phyloP scores from a whole-genome alignment of 2,113 vertebrate species.

The Psittacula cyanocephala region DNA sequence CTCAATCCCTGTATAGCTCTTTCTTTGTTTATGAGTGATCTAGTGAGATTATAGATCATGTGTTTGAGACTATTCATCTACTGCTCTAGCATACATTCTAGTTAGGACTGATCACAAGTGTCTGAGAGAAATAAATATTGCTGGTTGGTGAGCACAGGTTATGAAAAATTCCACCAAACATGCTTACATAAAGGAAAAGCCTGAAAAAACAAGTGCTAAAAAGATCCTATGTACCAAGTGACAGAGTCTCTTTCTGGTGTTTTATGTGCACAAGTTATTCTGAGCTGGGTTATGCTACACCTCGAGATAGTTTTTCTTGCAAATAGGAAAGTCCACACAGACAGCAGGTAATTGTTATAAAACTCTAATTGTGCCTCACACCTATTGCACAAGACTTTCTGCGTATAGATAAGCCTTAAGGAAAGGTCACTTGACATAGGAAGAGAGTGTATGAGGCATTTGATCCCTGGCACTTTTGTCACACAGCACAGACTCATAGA shows the following conservation, averaged over 20 bases:
- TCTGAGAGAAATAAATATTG: background rate
- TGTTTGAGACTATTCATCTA: background rate
- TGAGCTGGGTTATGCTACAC: background rate
- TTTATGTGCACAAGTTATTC: background rate
- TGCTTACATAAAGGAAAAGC: background rate
- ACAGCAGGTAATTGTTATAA: background rate
- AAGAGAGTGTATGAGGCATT: background rate
- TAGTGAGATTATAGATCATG: background rate
- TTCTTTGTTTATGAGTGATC: background rate
- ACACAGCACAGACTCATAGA: background rate
- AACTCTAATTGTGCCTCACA: constrained; percentile 6
- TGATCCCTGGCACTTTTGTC: background rate
- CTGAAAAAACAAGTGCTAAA: background rate
- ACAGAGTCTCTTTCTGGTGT: background rate
- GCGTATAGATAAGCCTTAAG: background rate
- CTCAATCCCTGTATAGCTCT: background rate
- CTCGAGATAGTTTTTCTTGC: background rate
- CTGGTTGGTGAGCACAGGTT: background rate
- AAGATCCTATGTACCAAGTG: background rate
- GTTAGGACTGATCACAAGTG: background rate
- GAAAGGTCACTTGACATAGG: background rate
- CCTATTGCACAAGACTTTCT: background rate
- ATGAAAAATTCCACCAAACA: background rate
- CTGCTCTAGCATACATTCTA: background rate
- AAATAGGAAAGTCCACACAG: background rate